Conservation (phyloP, 2,113 vertebrate genomes). For the Lipotes vexillifer region DNA sequence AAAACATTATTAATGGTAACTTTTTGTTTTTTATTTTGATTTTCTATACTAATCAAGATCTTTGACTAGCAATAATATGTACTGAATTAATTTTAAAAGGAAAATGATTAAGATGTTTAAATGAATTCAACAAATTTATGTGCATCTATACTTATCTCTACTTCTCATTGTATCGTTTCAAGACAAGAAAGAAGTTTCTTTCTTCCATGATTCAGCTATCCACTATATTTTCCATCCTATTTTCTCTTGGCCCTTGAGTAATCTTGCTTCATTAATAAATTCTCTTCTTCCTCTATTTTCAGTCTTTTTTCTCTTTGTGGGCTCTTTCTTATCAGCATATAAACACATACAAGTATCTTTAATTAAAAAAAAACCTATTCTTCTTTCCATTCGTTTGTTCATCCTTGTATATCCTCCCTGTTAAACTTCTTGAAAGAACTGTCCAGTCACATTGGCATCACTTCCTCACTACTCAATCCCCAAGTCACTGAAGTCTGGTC, state of each 20-base stretch:
- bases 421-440: neutral
- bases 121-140: neutral
- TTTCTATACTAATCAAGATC: neutral
- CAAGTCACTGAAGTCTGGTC: neutral
- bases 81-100: neutral
- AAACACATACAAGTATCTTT: neutral
- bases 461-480: neutral
- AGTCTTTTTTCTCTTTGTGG: neutral
- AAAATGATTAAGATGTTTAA: neutral
- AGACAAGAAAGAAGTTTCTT: neutral
- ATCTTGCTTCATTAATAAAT: neutral
- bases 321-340: neutral
- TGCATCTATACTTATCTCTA: neutral
- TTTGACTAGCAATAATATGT: neutral
- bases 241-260: neutral
- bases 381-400: neutral
- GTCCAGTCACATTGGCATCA: neutral
- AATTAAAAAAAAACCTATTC: neutral
- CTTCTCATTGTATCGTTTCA: neutral
- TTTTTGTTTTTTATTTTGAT: neutral
- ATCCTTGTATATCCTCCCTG: neutral
- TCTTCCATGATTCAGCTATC: neutral
- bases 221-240: neutral
- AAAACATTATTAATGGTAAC: neutral
- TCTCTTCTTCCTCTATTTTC: neutral